Percentiles rank a stretch among this genome's conserved stretches.
Conservation (phyloP, 2,797 vertebrate genomes). For the Erithacus rubecula region DNA sequence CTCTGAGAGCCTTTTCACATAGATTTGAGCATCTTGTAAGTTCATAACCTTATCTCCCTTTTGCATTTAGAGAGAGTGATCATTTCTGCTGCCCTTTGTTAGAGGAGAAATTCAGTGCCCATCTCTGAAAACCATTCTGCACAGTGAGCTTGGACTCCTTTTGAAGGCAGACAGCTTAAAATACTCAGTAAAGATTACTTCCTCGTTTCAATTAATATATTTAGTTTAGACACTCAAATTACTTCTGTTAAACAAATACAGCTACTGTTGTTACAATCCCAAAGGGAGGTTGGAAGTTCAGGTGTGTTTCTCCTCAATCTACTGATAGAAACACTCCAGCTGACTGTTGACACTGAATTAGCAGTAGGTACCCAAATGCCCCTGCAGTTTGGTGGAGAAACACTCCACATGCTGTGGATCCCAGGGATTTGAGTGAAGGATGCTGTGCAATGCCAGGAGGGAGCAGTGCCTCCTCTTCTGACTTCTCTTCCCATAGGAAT, state of each 20-base stretch:
- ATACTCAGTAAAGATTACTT: not conserved
- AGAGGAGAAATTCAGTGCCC: not conserved
- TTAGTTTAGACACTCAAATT: not conserved
- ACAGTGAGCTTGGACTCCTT: not conserved
- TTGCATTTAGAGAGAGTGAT: not conserved
- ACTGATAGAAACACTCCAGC: not conserved
- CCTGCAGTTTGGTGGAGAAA: not conserved
- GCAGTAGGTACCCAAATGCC: not conserved
- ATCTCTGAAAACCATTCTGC: not conserved
- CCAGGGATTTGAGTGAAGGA: not conserved
- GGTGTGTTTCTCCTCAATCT: not conserved
- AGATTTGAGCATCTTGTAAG: not conserved
- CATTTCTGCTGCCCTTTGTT: not conserved
- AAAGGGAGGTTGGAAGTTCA: not conserved
- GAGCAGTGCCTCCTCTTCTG: not conserved
- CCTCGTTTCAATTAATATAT: not conserved
- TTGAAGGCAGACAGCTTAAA: not conserved
- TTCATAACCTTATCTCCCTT: not conserved
- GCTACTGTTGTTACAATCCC: not conserved
- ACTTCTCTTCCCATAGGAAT: not conserved
- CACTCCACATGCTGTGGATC: not conserved
- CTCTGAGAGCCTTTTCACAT: not conserved
- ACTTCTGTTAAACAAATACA: not conserved
- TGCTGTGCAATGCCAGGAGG: rapidly evolving
- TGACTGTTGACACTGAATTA: not conserved